A percentile compares a stretch with the other conserved stretches of the same genome.
Conservation (phyloP, 2,888 invertebrate genomes). For the Lordiphosa fenestrarum region DNA sequence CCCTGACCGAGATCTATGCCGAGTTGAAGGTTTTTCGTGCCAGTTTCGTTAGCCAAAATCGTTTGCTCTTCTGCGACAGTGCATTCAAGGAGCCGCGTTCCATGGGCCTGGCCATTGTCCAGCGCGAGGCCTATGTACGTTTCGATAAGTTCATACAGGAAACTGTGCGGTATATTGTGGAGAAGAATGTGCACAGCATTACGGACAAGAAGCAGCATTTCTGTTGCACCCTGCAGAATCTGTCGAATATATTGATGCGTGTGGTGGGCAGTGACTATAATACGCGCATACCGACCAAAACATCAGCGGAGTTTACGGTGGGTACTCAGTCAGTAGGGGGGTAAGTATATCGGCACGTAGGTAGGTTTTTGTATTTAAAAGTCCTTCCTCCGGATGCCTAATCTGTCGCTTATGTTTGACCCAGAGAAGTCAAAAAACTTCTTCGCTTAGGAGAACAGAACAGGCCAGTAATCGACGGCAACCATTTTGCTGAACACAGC, state of each 20-base stretch:
- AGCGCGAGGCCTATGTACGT: constrained; percentile 25
- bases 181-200: constrained; percentile 29
- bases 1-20: constrained; percentile 43
- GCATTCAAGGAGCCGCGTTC: fast-evolving
- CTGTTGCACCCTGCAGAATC: constrained; percentile 60
- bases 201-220: constrained; percentile 53
- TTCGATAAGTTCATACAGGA: constrained; percentile 46
- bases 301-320: constrained; percentile 57
- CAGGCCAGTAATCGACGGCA: no score
- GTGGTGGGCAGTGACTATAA: constrained; percentile 69
- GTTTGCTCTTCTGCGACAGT: constrained; percentile 38
- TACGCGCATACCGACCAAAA: constrained; percentile 45
- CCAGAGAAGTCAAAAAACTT: no score
- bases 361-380: no score
- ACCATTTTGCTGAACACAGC: no score
- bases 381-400: no score
- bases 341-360: no score
- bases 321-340: constrained; percentile 1
- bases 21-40: constrained; percentile 45
- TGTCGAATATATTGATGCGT: constrained; percentile 62
- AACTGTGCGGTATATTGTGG: constrained; percentile 41
- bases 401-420: no score
- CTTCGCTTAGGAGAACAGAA: no score
- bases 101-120: constrained; percentile 7
- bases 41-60: constrained; percentile 44